A percentile compares a stretch with the other conserved stretches of the same genome.
phyloP scores from a whole-genome alignment of 2,888 invertebrate species.

The Eupithecia subfuscata region DNA sequence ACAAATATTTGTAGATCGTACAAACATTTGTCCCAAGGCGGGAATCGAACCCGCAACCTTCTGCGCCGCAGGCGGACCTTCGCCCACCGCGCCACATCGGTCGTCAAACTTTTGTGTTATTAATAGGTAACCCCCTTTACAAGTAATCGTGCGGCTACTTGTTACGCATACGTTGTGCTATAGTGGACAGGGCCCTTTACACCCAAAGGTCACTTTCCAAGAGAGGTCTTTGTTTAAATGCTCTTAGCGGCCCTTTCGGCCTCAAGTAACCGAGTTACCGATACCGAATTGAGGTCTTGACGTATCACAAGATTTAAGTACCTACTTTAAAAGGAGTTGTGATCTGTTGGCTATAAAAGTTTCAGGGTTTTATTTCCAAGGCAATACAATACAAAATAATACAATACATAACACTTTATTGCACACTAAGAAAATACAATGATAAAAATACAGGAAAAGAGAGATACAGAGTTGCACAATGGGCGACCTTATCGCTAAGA shows the following conservation, averaged over 20 bases:
- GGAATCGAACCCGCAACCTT: no score
- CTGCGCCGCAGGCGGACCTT: no score
- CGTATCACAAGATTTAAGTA: constrained; percentile 43
- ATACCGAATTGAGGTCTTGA: constrained; percentile 32
- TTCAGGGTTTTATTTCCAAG: not conserved
- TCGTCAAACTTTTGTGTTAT: no score
- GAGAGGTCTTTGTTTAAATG: constrained; percentile 34
- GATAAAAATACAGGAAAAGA: no score
- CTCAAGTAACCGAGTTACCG: constrained; percentile 32
- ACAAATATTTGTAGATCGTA: no score
- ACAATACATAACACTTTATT: no score
- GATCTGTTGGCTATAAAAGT: not conserved
- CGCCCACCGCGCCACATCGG: no score
- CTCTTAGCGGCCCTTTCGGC: constrained; percentile 34
- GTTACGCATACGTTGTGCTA: not conserved
- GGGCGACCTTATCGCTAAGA: no score
- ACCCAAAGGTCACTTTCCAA: constrained; percentile 27
- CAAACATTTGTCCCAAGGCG: no score
- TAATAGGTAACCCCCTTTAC: not conserved
- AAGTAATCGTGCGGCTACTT: not conserved
- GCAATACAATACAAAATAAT: not conserved
- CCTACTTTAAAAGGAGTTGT: constrained; percentile 15
- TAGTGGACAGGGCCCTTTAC: constrained; percentile 17
- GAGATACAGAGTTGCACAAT: no score
- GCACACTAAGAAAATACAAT: no score